These are phyloP conservation scores for Acridotheres tristis DNA, from an alignment of 2,797 vertebrate genomes.

Conservation along the genomic window DNA sequence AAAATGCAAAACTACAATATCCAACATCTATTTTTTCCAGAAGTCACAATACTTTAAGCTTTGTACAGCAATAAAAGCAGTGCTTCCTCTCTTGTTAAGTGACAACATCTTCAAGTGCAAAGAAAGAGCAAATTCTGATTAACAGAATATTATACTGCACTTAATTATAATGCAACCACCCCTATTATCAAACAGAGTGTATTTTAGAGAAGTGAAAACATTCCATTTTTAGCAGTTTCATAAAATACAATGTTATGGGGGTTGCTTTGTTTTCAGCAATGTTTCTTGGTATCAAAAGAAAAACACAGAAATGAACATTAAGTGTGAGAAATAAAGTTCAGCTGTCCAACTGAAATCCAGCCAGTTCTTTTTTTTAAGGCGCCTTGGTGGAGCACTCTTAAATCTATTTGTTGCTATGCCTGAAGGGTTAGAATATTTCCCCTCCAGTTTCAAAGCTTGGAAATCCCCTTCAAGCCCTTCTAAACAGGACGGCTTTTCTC, in stretches of 20 bases:
- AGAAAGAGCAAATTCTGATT: not conserved
- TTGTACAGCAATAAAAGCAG: not conserved
- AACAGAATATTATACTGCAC: not conserved
- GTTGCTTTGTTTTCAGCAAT: not conserved
- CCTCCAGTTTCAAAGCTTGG: conserved; percentile 37
- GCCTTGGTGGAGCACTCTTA: not conserved
- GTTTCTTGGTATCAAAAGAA: not conserved
- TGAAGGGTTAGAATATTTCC: conserved; percentile 43
- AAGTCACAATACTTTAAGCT: not conserved
- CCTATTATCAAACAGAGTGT: not conserved
- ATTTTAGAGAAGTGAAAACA: conserved; percentile 32
- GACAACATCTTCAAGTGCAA: not conserved
- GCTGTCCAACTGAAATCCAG: conserved; percentile 27
- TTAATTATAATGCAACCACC: not conserved
- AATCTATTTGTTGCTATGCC: not conserved
- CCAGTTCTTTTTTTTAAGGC: not conserved
- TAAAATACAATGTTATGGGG: not conserved
- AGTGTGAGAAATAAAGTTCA: conserved; percentile 17
- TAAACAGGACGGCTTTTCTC: conserved; percentile 7
- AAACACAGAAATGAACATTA: not conserved
- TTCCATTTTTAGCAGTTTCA: not conserved
- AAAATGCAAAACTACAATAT: not conserved
- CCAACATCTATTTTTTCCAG: not conserved
- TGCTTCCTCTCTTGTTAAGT: not conserved
- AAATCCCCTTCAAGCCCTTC: conserved; percentile 62